phyloP scores from a whole-genome alignment of 2,888 invertebrate species.

The Cylloceria caligata region DNA sequence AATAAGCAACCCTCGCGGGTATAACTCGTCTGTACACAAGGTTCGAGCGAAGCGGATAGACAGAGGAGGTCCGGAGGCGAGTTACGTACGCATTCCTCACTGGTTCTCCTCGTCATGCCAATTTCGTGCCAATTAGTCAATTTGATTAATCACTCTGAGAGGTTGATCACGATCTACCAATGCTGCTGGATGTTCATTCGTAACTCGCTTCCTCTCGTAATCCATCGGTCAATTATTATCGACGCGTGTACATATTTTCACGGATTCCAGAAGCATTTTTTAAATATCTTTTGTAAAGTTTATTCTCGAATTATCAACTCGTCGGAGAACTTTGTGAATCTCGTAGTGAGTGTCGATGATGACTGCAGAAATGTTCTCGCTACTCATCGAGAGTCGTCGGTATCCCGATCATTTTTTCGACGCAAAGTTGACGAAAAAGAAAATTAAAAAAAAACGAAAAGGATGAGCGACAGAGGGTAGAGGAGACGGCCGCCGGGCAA shows the following conservation, averaged over 20 bases:
- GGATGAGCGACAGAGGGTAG: background rate
- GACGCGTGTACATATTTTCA: background rate
- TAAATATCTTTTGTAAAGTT: no score
- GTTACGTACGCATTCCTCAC: conserved; percentile 30
- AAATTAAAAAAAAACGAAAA: background rate
- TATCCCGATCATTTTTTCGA: conserved; percentile 24
- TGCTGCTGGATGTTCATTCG: conserved; percentile 9
- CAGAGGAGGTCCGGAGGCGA: background rate
- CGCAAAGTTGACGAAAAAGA: background rate
- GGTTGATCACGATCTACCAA: conserved; percentile 43
- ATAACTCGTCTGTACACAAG: conserved; percentile 15
- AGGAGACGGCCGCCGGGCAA: conserved; percentile 20
- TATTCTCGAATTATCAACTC: background rate
- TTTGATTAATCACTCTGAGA: conserved; percentile 62
- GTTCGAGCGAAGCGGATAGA: background rate
- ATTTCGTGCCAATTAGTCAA: conserved; percentile 67
- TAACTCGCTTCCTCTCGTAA: background rate
- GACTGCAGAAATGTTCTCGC: background rate
- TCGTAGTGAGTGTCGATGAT: background rate
- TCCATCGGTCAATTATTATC: conserved; percentile 12
- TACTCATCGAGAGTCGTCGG: background rate
- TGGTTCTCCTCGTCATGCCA: conserved; percentile 49
- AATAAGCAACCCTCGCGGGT: conserved; percentile 13
- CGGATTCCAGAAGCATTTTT: no score
- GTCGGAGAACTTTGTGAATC: background rate